Evolutionary conservation across 2,797 vertebrate species (phyloP).

Genomic region (Clarias fuscus): DNA sequence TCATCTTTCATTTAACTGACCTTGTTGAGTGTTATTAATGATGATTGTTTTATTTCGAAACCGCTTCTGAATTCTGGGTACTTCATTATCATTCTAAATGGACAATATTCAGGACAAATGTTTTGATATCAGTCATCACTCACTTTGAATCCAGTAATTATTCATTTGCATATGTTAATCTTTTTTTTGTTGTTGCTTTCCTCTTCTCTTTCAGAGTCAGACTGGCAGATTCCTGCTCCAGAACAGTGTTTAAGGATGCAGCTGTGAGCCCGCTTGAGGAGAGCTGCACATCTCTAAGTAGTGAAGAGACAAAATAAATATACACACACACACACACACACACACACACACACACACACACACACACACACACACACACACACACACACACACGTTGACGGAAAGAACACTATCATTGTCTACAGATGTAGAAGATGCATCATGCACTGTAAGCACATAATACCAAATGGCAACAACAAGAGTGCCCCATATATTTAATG

Average conservation of each 20-base stretch:
- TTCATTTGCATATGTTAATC: background rate
- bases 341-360: background rate
- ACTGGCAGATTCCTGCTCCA: slow-evolving; percentile 70
- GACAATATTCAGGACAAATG: background rate
- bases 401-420: slow-evolving; percentile 34
- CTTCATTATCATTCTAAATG: background rate
- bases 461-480: slow-evolving; percentile 22
- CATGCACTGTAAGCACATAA: background rate
- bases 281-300: slow-evolving; percentile 49
- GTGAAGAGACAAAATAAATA: background rate
- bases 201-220: slow-evolving; percentile 57
- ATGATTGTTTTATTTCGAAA: background rate
- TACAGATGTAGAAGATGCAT: slow-evolving; percentile 13
- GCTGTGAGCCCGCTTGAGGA: slow-evolving; percentile 65
- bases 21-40: background rate
- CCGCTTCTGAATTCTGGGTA: background rate
- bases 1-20: background rate
- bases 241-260: slow-evolving; percentile 72
- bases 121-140: background rate
- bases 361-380: background rate
- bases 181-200: background rate
- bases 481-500: background rate
- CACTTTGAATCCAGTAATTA: background rate
- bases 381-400: slow-evolving; percentile 16
- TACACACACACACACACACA: background rate